Conservation (phyloP, 2,888 invertebrate species). For the Meliscaeva auricollis region DNA sequence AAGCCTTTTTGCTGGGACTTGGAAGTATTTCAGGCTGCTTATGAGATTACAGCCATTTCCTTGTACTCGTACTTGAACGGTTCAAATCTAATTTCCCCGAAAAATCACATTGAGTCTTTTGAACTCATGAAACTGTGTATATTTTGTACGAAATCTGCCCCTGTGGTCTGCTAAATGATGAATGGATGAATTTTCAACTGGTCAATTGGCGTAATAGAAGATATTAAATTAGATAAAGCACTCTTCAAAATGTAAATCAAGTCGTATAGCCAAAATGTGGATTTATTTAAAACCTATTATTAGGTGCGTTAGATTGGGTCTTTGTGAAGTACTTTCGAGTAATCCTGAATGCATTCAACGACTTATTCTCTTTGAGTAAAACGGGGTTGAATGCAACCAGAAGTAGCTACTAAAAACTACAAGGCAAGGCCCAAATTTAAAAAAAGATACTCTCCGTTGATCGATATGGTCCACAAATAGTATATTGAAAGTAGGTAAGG, state of each 20-base stretch:
- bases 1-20: constrained; percentile 27
- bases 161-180: constrained; percentile 47
- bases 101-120: constrained; percentile 45
- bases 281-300: too few species aligned
- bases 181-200: constrained; percentile 45
- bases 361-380: too few species aligned
- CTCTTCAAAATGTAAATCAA: background rate
- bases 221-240: constrained; percentile 13
- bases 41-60: constrained; percentile 40
- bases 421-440: too few species aligned
- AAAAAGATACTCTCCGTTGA: too few species aligned
- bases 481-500: too few species aligned
- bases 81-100: constrained; percentile 50
- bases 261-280: too few species aligned
- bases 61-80: constrained; percentile 60
- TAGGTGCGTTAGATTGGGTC: too few species aligned
- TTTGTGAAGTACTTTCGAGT: too few species aligned
- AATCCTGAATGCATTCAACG: too few species aligned
- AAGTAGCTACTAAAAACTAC: too few species aligned
- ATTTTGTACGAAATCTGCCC: constrained; percentile 27
- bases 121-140: constrained; percentile 44
- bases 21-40: constrained; percentile 38
- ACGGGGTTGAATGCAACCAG: too few species aligned
- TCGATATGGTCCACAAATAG: too few species aligned
- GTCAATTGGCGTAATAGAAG: background rate